A percentile compares a stretch with the other conserved stretches of the same genome.
phyloP scores from a whole-genome alignment of 2,797 vertebrate genomes.

The Melanotaenia trifasciata region DNA sequence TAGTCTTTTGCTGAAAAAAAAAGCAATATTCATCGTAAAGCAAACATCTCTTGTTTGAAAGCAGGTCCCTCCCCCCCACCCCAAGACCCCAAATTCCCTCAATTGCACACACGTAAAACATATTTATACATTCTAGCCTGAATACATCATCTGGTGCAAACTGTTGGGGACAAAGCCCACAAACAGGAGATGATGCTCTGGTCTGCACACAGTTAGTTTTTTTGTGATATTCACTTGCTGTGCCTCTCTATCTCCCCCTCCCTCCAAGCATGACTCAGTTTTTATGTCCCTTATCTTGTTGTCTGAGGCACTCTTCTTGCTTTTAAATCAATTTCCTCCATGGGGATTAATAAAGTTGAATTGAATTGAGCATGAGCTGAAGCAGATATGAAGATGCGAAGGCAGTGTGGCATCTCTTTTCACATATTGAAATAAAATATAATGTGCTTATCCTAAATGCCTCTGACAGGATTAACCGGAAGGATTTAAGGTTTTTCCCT shows the following conservation, averaged over 20 bases:
- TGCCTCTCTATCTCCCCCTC: not conserved
- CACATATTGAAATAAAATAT: constrained; percentile 76
- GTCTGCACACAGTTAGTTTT: not conserved
- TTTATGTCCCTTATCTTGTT: constrained; percentile 65
- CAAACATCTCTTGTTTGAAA: not conserved
- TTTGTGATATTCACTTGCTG: constrained; percentile 21
- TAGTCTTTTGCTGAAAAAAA: not conserved
- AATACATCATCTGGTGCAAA: not conserved
- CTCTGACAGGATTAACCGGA: constrained; percentile 79
- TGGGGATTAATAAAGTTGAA: constrained; percentile 73
- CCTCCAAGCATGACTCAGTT: constrained; percentile 35
- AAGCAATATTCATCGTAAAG: constrained; percentile 5
- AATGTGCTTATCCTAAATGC: constrained; percentile 79
- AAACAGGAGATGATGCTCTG: constrained; percentile 34
- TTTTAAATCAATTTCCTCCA: constrained; percentile 71
- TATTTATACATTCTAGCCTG: not conserved
- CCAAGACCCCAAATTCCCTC: not conserved
- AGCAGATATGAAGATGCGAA: constrained; percentile 68
- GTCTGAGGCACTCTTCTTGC: constrained; percentile 63
- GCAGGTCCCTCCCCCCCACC: not conserved
- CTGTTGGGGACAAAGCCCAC: not conserved
- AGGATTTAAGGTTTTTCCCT: constrained; percentile 67
- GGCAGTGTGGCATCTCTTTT: constrained; percentile 73
- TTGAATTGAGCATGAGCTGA: constrained; percentile 65
- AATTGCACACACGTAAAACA: not conserved